Conservation (phyloP, 2,888 invertebrate species). For the Rhopalosiphum nymphaeae region DNA sequence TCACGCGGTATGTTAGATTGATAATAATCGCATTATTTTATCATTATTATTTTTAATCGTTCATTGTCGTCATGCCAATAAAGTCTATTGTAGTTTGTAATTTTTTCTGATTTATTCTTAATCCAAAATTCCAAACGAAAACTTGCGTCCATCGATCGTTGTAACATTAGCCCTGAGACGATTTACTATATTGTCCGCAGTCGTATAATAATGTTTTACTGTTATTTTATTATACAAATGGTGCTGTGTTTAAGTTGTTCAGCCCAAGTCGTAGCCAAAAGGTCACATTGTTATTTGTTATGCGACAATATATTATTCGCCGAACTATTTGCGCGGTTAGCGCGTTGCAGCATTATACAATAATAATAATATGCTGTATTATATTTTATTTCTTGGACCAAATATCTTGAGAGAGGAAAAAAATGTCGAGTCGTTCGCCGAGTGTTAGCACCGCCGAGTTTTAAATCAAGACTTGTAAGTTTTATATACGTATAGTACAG, state of each 20-base stretch:
- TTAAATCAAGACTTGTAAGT: neutral
- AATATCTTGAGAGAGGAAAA: neutral
- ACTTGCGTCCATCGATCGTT: neutral
- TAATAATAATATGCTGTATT: neutral
- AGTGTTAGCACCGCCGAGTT: neutral
- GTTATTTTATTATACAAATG: neutral
- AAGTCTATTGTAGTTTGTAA: neutral
- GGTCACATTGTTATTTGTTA: neutral
- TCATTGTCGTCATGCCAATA: neutral
- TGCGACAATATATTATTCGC: neutral
- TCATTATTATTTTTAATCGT: neutral
- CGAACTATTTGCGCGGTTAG: neutral
- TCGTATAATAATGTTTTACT: neutral
- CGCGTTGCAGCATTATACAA: neutral
- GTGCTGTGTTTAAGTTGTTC: neutral
- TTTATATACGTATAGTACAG: neutral
- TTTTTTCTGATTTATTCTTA: neutral
- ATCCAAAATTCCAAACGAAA: neutral
- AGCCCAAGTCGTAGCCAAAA: neutral
- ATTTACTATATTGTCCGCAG: neutral
- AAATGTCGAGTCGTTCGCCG: constrained; percentile 3
- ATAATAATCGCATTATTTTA: neutral
- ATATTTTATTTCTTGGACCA: neutral
- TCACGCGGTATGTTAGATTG: neutral
- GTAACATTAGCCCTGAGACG: neutral